Evolutionary conservation across 1,140 invertebrate genomes (phyloP).

Genomic region (Penaeus indicus): DNA sequence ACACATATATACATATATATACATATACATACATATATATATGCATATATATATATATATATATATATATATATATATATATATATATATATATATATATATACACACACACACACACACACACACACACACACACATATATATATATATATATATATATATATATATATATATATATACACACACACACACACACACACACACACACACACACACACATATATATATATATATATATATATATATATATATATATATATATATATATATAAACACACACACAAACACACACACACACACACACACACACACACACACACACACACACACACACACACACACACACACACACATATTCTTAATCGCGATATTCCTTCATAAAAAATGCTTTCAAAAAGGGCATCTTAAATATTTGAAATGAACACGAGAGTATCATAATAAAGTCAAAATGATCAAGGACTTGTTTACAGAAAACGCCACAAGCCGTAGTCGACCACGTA

Average conservation of each 20-base stretch:
- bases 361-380: too few relatives aligned
- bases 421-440: too few relatives aligned
- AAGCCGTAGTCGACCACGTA: too few relatives aligned
- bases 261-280: slow-evolving; percentile 4
- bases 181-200: slow-evolving; percentile 38
- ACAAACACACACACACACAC: background rate
- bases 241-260: slow-evolving; percentile 25
- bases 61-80: slow-evolving; percentile 2
- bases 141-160: slow-evolving; percentile 6
- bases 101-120: slow-evolving; percentile 11
- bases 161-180: too few relatives aligned
- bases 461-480: too few relatives aligned
- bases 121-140: slow-evolving; percentile 2
- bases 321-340: background rate
- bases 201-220: slow-evolving; percentile 32
- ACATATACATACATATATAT: slow-evolving; percentile 33
- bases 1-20: slow-evolving; percentile 35
- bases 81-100: slow-evolving; percentile 18
- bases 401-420: too few relatives aligned
- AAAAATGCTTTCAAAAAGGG: too few relatives aligned
- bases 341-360: background rate
- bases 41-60: slow-evolving; percentile 24
- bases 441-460: too few relatives aligned
- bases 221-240: slow-evolving; percentile 5
- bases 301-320: background rate